These are phyloP conservation scores for Heliconius melpomene DNA, from an alignment of 1,140 invertebrate genomes.

Conservation along the genomic window DNA sequence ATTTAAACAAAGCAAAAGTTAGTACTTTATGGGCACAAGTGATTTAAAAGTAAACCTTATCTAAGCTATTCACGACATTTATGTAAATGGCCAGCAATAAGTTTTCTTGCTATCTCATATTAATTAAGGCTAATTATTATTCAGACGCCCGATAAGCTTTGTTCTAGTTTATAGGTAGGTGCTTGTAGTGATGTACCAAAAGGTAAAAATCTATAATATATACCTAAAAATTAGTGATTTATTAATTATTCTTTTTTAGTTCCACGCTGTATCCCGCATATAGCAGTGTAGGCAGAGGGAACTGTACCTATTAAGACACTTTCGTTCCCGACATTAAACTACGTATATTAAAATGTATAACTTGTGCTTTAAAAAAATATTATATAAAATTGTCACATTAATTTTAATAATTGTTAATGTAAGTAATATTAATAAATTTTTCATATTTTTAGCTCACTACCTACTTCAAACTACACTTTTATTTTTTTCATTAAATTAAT, in stretches of 20 bases:
- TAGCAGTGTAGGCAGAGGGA: no score
- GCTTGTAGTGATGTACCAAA: not conserved
- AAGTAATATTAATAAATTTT: no score
- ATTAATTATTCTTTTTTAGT: not conserved
- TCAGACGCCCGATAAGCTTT: conserved; percentile 27
- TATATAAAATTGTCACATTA: no score
- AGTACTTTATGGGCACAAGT: not conserved
- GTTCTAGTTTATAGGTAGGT: conserved; percentile 17
- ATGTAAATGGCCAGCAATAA: conserved; percentile 27
- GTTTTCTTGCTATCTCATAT: conserved; percentile 28
- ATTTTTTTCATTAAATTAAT: no score
- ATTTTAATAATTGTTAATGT: no score
- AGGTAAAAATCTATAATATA: not conserved
- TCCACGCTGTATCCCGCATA: no score
- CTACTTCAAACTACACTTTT: no score
- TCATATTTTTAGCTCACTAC: no score
- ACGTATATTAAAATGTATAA: no score
- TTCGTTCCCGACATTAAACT: no score
- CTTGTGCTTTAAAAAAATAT: no score
- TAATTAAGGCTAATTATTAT: conserved; percentile 35
- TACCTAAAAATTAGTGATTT: not conserved
- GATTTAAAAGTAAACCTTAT: conserved; percentile 25
- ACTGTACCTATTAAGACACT: no score
- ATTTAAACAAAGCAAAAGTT: not conserved
- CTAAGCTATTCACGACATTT: conserved; percentile 27